Conservation (phyloP, 2,797 vertebrate genomes). For the Arctocebus calabarensis region DNA sequence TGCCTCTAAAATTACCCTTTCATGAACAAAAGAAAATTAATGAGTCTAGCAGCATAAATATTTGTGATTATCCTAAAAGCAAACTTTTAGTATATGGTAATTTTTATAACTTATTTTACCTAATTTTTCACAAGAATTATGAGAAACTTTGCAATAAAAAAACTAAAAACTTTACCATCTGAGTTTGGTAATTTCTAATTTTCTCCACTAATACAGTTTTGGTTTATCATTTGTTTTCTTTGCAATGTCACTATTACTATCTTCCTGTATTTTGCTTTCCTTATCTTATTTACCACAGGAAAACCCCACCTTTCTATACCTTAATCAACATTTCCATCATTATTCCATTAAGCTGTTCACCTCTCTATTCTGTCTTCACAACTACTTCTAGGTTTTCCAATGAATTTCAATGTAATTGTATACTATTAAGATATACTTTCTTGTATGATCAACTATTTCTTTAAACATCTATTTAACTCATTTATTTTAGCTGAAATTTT, state of each 20-base stretch:
- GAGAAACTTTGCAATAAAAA: neutral
- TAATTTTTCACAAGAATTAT: neutral
- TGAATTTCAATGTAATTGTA: neutral
- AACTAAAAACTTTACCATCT: neutral
- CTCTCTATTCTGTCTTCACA: neutral
- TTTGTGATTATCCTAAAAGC: neutral
- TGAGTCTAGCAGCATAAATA: neutral
- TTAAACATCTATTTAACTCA: neutral
- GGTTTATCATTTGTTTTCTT: neutral
- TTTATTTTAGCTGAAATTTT: neutral
- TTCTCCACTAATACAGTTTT: neutral
- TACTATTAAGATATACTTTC: neutral
- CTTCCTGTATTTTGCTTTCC: neutral
- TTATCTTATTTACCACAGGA: neutral
- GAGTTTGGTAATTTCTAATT: neutral
- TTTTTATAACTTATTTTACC: neutral
- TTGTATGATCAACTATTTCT: neutral
- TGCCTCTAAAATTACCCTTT: neutral
- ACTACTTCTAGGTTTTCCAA: neutral
- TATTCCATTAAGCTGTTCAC: neutral
- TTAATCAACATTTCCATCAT: neutral
- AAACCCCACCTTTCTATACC: neutral
- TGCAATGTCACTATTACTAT: neutral
- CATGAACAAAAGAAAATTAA: constrained; percentile 38
- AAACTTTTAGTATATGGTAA: neutral